Evolutionary conservation across 2,797 vertebrate genomes (phyloP).

Genomic region (Girardinus metallicus): DNA sequence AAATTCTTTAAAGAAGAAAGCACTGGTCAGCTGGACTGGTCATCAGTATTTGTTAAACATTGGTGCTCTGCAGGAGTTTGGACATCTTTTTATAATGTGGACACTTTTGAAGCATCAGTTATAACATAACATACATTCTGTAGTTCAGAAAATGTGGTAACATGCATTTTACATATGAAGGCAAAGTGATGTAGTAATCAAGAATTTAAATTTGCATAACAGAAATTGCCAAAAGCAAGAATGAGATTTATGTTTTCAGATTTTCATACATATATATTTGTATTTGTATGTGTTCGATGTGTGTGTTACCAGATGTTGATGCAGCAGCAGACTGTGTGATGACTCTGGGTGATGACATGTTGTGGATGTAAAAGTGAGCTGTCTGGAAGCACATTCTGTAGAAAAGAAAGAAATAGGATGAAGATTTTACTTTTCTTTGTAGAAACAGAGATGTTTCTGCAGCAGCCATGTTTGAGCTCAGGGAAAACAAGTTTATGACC

Average conservation of each 20-base stretch:
- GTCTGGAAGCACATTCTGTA: conserved; percentile 96
- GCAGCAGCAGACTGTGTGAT: conserved; percentile 82
- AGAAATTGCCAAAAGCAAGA: neutral
- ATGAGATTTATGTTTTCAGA: neutral
- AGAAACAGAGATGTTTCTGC: neutral
- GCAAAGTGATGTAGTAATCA: neutral
- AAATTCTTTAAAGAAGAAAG: neutral
- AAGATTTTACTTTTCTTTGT: neutral
- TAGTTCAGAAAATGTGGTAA: neutral
- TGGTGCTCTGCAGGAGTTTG: neutral
- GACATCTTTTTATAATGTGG: neutral
- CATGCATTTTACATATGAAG: neutral
- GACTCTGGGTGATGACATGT: conserved; percentile 89
- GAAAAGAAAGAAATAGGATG: neutral
- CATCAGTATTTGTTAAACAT: too few species aligned
- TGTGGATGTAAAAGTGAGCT: conserved; percentile 96
- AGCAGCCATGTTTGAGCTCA: neutral
- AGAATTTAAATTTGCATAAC: neutral
- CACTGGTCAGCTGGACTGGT: neutral
- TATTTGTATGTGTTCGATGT: conserved; percentile 1
- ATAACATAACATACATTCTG: neutral
- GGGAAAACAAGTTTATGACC: neutral
- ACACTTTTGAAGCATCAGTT: neutral
- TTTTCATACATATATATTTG: neutral
- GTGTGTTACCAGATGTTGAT: conserved; percentile 85